phyloP scores from a whole-genome alignment of 1,140 invertebrate genomes.

The Lordiphosa clarofinis region DNA sequence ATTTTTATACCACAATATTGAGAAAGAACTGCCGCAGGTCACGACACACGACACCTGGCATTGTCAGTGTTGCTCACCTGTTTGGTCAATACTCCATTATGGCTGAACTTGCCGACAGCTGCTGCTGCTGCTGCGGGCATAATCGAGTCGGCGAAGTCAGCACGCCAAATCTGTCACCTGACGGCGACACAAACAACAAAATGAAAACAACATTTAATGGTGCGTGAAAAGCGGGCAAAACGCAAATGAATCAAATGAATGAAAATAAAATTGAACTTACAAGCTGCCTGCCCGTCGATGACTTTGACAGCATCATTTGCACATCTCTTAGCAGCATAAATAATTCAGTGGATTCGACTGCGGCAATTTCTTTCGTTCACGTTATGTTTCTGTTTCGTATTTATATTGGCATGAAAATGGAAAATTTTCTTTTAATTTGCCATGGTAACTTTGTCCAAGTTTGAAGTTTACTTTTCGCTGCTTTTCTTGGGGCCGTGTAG shows the following conservation, averaged over 20 bases:
- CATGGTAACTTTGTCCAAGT: constrained; percentile 17
- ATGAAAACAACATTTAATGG: constrained; percentile 49
- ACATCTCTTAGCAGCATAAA: constrained; percentile 45
- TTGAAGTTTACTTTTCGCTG: constrained; percentile 1
- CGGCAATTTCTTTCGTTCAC: constrained; percentile 26
- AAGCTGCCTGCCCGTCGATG: constrained; percentile 3
- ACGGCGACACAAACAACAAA: neutral
- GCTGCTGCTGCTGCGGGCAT: constrained; percentile 9
- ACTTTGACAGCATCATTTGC: constrained; percentile 50
- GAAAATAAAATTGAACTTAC: constrained; percentile 35
- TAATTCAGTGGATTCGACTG: constrained; percentile 45
- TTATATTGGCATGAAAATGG: neutral
- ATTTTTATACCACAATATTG: constrained; percentile 42
- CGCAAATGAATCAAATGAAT: constrained; percentile 41
- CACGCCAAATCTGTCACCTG: constrained; percentile 53
- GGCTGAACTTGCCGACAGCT: constrained; percentile 15
- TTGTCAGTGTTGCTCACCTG: constrained; percentile 31
- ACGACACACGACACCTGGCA: constrained; percentile 53
- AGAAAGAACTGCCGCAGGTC: constrained; percentile 51
- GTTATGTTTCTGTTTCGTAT: constrained; percentile 1
- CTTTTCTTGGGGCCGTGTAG: neutral
- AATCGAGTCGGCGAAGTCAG: constrained; percentile 42
- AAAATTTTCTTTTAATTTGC: constrained; percentile 61
- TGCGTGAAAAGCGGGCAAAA: constrained; percentile 58
- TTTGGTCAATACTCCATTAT: constrained; percentile 70